phyloP scores from a whole-genome alignment of 1,140 invertebrate species.

The Potamilus streckersoni region DNA sequence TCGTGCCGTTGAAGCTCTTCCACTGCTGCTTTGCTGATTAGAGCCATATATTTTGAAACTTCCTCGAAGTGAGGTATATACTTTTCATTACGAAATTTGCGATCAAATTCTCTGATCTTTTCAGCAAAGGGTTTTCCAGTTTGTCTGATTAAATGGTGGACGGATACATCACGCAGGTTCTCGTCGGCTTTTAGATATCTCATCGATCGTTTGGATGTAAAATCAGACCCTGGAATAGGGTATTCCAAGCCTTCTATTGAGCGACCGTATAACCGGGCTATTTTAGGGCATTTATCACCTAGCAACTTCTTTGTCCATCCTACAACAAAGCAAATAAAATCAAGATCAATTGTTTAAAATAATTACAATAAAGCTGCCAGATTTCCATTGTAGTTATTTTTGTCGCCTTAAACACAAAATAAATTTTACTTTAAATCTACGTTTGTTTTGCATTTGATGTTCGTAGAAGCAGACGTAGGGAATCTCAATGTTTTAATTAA shows the following conservation, averaged over 20 bases:
- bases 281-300: slow-evolving; percentile 24
- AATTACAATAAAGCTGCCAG: too few species aligned
- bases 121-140: slow-evolving; percentile 21
- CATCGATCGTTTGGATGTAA: not conserved
- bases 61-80: slow-evolving; percentile 1
- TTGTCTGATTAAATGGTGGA: slow-evolving; percentile 31
- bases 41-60: slow-evolving; percentile 12
- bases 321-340: not conserved
- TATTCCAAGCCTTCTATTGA: slow-evolving; percentile 21
- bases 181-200: slow-evolving; percentile 3
- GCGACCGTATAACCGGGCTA: slow-evolving; percentile 30
- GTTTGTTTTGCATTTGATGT: too few species aligned
- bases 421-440: too few species aligned
- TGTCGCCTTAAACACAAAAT: too few species aligned
- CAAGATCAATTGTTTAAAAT: too few species aligned
- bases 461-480: too few species aligned
- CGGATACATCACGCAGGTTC: slow-evolving; percentile 13
- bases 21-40: slow-evolving; percentile 12
- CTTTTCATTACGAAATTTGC: too few species aligned
- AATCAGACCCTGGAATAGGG: slow-evolving; percentile 26
- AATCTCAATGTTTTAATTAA: too few species aligned
- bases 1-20: slow-evolving; percentile 27
- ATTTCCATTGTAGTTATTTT: too few species aligned
- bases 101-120: slow-evolving; percentile 11
- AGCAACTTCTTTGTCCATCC: slow-evolving; percentile 12